These are phyloP conservation scores for Eublepharis macularius DNA, from an alignment of 2,113 vertebrate species.

Conservation along the genomic window DNA sequence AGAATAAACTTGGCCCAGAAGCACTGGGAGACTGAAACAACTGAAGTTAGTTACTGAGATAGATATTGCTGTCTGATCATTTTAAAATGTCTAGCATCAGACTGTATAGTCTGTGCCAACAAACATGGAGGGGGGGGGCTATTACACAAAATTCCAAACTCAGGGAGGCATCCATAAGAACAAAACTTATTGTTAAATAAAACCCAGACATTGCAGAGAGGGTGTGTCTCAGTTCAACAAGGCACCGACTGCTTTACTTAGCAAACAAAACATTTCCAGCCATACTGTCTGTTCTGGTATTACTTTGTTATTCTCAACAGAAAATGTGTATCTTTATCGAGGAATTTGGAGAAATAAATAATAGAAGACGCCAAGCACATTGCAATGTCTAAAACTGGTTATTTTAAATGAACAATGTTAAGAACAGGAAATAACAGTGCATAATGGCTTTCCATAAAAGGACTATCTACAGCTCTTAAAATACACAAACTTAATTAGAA, in stretches of 20 bases:
- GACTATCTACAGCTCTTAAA: neutral
- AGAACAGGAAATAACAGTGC: neutral
- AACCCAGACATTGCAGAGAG: constrained; percentile 2
- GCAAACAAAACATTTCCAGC: constrained; percentile 20
- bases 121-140: neutral
- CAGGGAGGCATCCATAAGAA: constrained; percentile 6
- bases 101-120: constrained; percentile 34
- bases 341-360: constrained; percentile 39
- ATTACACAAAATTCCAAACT: constrained; percentile 42
- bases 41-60: constrained; percentile 16
- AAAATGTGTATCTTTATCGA: constrained; percentile 27
- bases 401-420: neutral
- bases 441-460: neutral
- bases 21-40: constrained; percentile 48
- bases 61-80: neutral
- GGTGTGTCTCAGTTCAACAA: neutral
- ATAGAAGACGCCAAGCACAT: constrained; percentile 25
- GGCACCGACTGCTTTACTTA: constrained; percentile 18
- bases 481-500: constrained; percentile 1
- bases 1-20: constrained; percentile 43
- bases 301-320: constrained; percentile 37
- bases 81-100: constrained; percentile 44
- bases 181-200: constrained; percentile 1
- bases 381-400: neutral
- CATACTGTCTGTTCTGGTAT: constrained; percentile 43